Evolutionary conservation across 2,113 vertebrate species (phyloP).

Genomic region (Etia nguti): DNA sequence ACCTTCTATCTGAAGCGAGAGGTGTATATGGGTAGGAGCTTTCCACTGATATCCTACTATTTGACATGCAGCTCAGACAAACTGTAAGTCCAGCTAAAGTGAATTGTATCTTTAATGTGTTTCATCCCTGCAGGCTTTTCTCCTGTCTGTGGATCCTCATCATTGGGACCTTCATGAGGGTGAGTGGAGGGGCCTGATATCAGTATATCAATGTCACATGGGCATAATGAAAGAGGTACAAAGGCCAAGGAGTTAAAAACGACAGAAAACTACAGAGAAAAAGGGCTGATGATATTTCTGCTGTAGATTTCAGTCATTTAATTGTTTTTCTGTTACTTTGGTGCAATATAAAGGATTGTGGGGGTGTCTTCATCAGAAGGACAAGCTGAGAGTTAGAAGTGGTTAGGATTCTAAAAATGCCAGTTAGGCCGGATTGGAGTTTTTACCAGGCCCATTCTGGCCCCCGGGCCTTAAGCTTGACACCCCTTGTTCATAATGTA

Average conservation of each 20-base stretch:
- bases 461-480: too few relatives aligned
- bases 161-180: slow-evolving; percentile 82
- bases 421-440: too few relatives aligned
- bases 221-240: too few relatives aligned
- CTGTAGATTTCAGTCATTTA: too few relatives aligned
- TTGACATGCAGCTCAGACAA: not conserved
- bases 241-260: not conserved
- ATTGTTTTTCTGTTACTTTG: too few relatives aligned
- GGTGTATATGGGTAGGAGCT: not conserved
- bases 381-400: too few relatives aligned
- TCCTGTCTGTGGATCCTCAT: slow-evolving; percentile 87
- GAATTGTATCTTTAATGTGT: not conserved
- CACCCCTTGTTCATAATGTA: too few relatives aligned
- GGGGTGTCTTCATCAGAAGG: too few relatives aligned
- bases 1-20: accelerated
- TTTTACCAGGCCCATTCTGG: too few relatives aligned
- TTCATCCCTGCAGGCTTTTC: slow-evolving; percentile 76
- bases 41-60: not conserved
- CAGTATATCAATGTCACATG: not conserved
- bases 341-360: too few relatives aligned
- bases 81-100: not conserved
- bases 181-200: slow-evolving; percentile 62
- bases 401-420: too few relatives aligned
- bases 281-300: not conserved
- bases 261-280: not conserved